Evolutionary conservation across 37 sponge, comb jelly and placozoan genomes (phyloP), one percentile per base, ranked within the genome.

Genomic region (Eunapius fragilis): DNA sequence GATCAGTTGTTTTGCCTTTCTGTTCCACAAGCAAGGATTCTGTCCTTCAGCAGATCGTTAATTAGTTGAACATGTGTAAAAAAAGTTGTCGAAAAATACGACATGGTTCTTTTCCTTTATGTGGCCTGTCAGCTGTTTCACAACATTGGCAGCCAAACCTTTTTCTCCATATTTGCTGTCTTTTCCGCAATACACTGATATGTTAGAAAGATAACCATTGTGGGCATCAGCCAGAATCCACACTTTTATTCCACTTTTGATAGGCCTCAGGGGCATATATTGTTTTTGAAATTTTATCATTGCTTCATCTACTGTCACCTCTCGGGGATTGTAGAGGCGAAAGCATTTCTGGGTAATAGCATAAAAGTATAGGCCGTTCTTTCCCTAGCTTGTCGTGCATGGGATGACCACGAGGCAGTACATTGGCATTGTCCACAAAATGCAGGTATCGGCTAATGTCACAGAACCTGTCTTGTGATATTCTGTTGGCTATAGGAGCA

Each of bases 241-340:
- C 50, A 86, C 79, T 72, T 86, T 86, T 37, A 86, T 75, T 11
- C 86, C 86, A 22, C 86, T 58, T 48, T 86, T 86, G 22, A 86
- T 70, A 5, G 86, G 86, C 69, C 78, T 86, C 49, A 69, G 7
- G 11, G 81, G 87, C 36, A 80, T 28, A 30, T 87, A 87, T 67
- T 87, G 87, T 26, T 87, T 87, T 45, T 88, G 69, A 75, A 76
- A 88, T 26, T 73, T 73, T 45, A 85, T 77, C 88, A 88, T 88
- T 3, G 88, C 82, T 67, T 88, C 88, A 31, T 88, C 88, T 2
- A 88, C 67, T 25, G 70, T 28, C 47, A 45, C 47, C 9, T 45
- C 47, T 45, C 49, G 50, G 31, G 84, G 84, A 41, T 35, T 11
- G 48, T 74, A 84, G 76, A 84, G 35, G 24, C 31, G 31, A 12